Percentiles rank a stretch among this genome's conserved stretches.
These are phyloP conservation scores for Antrozous pallidus DNA, from an alignment of 2,797 vertebrate genomes.

Conservation along the genomic window DNA sequence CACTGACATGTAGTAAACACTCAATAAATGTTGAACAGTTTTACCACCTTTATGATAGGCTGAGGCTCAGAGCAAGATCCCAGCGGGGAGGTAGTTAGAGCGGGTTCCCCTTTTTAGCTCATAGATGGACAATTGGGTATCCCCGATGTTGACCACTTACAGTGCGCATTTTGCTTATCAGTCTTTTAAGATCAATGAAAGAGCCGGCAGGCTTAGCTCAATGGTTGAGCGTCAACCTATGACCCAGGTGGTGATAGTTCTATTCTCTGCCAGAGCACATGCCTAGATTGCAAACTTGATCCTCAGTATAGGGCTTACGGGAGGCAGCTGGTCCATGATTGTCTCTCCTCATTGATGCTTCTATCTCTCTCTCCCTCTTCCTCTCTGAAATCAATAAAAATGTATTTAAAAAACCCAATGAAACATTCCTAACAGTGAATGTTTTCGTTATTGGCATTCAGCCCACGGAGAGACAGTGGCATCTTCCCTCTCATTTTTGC, in stretches of 20 bases:
- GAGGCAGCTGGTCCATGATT: too few species aligned
- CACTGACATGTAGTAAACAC: neutral
- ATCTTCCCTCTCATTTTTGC: neutral
- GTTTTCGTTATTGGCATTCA: neutral
- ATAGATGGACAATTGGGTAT: neutral
- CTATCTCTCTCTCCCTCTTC: too few species aligned
- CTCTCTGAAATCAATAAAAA: too few species aligned
- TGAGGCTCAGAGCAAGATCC: neutral
- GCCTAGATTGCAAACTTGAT: too few species aligned
- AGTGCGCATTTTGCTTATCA: neutral
- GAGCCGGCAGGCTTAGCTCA: too few species aligned
- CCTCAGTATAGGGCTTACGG: too few species aligned
- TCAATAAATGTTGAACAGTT: neutral
- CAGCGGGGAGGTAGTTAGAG: neutral
- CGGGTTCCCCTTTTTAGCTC: neutral
- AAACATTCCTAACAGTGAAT: neutral
- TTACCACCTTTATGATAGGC: rapidly evolving
- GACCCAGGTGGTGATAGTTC: too few species aligned
- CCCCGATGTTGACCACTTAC: neutral
- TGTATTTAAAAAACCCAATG: neutral
- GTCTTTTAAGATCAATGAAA: neutral
- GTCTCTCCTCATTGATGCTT: too few species aligned
- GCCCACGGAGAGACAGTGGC: neutral
- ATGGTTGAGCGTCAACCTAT: too few species aligned
- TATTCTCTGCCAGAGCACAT: too few species aligned